A percentile compares a stretch with the other conserved stretches of the same genome.
Evolutionary conservation across 2,888 invertebrate genomes (phyloP).

Genomic region (Troides helena): DNA sequence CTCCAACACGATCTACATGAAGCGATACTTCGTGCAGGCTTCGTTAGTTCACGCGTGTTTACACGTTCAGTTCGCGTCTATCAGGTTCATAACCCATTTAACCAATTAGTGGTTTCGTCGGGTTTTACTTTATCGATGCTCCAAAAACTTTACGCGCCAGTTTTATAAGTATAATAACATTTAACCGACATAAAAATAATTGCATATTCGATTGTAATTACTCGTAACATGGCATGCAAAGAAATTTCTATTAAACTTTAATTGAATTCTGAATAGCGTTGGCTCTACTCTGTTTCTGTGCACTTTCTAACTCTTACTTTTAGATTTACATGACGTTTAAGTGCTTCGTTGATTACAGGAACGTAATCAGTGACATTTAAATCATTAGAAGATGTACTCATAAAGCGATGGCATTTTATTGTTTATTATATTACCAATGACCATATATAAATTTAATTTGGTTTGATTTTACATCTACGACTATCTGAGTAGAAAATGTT

Average conservation of each 20-base stretch:
- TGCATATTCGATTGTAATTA: background rate
- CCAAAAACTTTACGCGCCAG: background rate
- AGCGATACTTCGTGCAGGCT: slow-evolving; percentile 23
- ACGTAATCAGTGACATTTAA: no score
- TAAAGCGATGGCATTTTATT: no score
- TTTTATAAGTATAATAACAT: slow-evolving; percentile 2
- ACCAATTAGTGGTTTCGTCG: slow-evolving; percentile 20
- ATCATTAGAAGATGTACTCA: no score
- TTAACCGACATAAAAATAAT: slow-evolving; percentile 1
- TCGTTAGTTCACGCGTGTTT: slow-evolving; percentile 13
- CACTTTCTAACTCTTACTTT: background rate
- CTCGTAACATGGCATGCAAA: background rate
- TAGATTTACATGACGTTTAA: background rate
- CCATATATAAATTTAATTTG: no score
- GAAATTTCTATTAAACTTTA: slow-evolving; percentile 1
- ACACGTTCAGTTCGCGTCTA: slow-evolving; percentile 9
- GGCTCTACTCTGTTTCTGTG: background rate
- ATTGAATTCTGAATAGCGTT: slow-evolving; percentile 3
- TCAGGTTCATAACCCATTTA: slow-evolving; percentile 19
- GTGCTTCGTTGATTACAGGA: background rate
- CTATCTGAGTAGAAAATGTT: no score
- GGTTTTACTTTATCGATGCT: slow-evolving; percentile 15
- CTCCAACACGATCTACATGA: slow-evolving; percentile 12
- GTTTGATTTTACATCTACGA: no score
- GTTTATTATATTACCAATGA: no score